These are phyloP conservation scores for Calosoma granatense DNA, from an alignment of 1,140 invertebrate species.

Conservation along the genomic window DNA sequence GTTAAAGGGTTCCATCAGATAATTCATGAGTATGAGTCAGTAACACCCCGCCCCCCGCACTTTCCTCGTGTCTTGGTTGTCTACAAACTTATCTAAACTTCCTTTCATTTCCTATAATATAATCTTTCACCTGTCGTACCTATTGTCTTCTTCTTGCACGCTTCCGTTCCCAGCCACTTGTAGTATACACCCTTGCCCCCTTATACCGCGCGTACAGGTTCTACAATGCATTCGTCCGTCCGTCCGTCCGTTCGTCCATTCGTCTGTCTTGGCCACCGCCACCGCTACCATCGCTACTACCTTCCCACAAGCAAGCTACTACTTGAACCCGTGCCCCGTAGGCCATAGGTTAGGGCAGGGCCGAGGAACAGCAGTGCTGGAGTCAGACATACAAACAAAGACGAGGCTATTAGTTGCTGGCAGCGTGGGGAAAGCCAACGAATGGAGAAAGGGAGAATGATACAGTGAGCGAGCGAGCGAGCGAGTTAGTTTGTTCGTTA, in stretches of 20 bases:
- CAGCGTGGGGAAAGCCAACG: background rate
- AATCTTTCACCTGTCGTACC: constrained; percentile 22
- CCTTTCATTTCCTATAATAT: constrained; percentile 4
- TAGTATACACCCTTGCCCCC: constrained; percentile 12
- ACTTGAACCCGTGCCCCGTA: constrained; percentile 12
- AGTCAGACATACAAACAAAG: background rate
- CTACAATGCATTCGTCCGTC: constrained; percentile 6
- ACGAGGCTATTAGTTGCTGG: no score
- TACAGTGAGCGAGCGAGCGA: no score
- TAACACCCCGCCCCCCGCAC: no score
- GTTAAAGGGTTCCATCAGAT: no score
- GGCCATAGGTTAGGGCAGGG: constrained; percentile 22
- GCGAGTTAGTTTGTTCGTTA: no score
- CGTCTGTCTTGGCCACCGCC: constrained; percentile 22
- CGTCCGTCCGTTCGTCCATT: constrained; percentile 18
- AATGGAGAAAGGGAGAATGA: background rate
- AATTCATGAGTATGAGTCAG: no score
- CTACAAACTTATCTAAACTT: background rate
- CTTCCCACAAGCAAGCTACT: constrained; percentile 13
- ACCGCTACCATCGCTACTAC: constrained; percentile 20
- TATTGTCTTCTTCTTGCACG: constrained; percentile 16
- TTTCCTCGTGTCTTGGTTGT: no score
- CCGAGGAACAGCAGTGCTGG: background rate
- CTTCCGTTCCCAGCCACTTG: constrained; percentile 20
- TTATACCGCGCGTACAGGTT: constrained; percentile 6